Percentiles rank a stretch among this genome's conserved stretches.
Evolutionary conservation across 2,888 invertebrate genomes (phyloP).

Genomic region (Drosophila longiperda): DNA sequence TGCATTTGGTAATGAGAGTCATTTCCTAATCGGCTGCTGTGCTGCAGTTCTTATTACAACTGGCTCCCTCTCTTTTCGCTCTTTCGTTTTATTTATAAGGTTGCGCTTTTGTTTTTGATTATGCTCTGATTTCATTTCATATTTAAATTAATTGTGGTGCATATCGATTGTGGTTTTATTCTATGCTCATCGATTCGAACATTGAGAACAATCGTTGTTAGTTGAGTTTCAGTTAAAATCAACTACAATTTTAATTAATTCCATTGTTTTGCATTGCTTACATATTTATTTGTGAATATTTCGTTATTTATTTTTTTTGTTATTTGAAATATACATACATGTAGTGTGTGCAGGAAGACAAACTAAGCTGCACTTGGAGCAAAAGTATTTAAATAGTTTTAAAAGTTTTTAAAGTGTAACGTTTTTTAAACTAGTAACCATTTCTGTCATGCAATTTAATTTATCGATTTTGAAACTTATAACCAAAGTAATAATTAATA

Average conservation of each 20-base stretch:
- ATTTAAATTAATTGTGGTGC: conserved; percentile 30
- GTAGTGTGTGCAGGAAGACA: not conserved
- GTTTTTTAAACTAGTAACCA: too few relatives aligned
- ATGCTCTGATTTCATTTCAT: conserved; percentile 27
- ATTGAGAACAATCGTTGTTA: not conserved
- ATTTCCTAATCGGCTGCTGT: not conserved
- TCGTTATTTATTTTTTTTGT: not conserved
- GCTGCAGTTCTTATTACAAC: conserved; percentile 5
- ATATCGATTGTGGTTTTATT: conserved; percentile 14
- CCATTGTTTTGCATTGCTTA: not conserved
- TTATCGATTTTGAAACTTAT: not conserved
- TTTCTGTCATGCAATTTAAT: too few relatives aligned
- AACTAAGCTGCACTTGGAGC: not conserved
- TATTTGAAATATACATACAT: not conserved
- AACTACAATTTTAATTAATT: not conserved
- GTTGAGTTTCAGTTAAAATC: not conserved
- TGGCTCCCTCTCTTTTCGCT: not conserved
- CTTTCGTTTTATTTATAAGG: not conserved
- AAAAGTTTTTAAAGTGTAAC: not conserved
- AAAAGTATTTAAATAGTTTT: not conserved
- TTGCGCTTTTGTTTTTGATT: conserved; percentile 13
- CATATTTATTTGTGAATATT: not conserved
- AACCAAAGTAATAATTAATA: not conserved
- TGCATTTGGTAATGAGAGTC: not conserved
- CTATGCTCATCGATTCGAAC: not conserved